These are phyloP conservation scores for Metacarcinus magister DNA, from an alignment of 2,888 invertebrate genomes.

Conservation along the genomic window DNA sequence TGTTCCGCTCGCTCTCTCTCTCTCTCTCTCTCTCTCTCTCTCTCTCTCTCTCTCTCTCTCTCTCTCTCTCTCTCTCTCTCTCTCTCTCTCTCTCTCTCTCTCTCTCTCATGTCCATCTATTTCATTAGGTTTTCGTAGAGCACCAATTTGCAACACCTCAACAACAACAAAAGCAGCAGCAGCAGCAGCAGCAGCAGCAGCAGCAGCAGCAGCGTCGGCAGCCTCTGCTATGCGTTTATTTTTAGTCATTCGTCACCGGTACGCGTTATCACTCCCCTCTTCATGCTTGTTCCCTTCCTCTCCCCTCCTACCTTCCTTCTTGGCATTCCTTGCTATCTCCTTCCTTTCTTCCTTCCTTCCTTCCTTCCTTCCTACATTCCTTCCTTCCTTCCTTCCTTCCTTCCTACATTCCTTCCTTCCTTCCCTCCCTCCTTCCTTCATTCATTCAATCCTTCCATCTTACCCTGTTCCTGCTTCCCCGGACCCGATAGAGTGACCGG, in stretches of 20 bases:
- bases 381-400: background rate
- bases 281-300: conserved; percentile 54
- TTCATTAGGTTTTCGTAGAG: background rate
- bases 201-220: background rate
- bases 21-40: conserved; percentile 6
- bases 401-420: conserved; percentile 20
- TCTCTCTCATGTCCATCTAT: background rate
- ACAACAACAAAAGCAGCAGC: background rate
- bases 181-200: background rate
- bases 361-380: too few species aligned
- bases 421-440: background rate
- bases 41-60: conserved; percentile 34
- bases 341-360: conserved; percentile 4
- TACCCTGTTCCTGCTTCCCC: background rate
- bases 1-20: background rate
- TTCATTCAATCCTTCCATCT: background rate
- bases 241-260: conserved; percentile 29
- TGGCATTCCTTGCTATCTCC: background rate
- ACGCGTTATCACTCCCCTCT: conserved; percentile 18
- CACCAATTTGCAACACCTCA: background rate
- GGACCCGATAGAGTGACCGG: background rate
- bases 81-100: conserved; percentile 37
- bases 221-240: conserved; percentile 15
- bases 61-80: conserved; percentile 12
- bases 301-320: conserved; percentile 32